Evolutionary conservation across 2,113 vertebrate genomes (phyloP), one percentile per base, ranked within the genome.

Genomic region (Toxotes chatareus): DNA sequence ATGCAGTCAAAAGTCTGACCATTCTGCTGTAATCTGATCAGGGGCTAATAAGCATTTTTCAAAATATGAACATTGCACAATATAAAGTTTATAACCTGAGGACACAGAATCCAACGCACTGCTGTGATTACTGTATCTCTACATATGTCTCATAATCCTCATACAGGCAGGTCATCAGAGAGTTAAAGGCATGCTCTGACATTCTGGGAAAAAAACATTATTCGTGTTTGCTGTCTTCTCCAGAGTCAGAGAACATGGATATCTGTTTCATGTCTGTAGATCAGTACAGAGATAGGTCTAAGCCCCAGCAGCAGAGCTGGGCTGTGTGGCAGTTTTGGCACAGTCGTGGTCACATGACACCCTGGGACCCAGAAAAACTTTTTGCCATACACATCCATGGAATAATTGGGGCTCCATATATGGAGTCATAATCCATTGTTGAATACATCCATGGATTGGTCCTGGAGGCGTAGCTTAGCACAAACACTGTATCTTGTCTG

Each of bases 21-120:
- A 32, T 63, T 72, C 56, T 61, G 34, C 34, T 46, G 55, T 56
- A 73, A 79, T 21, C 51, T 36, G 55, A 23, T 68, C 62, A 56
- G 76, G 56, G 74, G n/a, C 19, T 56, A 69, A 69, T 63, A 34
- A 56, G 36, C 47, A 47, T 27, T 61, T 44, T 34, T 36, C 16
- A 7, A 19, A 53, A 62, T 27, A 7, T n/a, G 13, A 68, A 51
- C 32, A 51, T 31, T 38, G 46, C 65, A 40, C 53, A 67, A 67
- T 47, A 67, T 59, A 34, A 6, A 12, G 19, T 76, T 46, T 16
- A 64, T 36, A 27, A 56, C 51, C 23, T 36, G 4, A 40, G 32
- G 21, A n/a, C 4, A 38, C 17, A 10, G 31, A 60, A 36, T 61
- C 8, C 46, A 27, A 27, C 44, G 61, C 31, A 21, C n/a, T 51